A percentile compares a stretch with the other conserved stretches of the same genome.
These are phyloP conservation scores for Melipona bicolor DNA, from an alignment of 2,888 invertebrate genomes.

Conservation along the genomic window DNA sequence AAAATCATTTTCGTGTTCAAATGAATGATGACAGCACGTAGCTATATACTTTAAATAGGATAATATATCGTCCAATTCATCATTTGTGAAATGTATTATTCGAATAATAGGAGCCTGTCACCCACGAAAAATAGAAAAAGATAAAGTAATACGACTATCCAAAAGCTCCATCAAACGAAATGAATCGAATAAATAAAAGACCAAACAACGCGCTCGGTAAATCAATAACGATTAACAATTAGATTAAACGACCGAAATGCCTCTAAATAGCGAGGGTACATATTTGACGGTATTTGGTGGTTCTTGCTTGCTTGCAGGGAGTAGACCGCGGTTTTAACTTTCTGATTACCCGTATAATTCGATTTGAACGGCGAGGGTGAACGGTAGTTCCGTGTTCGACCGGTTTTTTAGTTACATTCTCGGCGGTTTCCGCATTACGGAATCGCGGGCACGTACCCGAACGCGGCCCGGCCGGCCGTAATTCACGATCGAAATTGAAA, in stretches of 20 bases:
- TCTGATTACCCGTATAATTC: conserved; percentile 64
- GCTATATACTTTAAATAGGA: no score
- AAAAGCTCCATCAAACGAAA: no score
- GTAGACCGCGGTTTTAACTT: conserved; percentile 29
- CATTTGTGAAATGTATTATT: no score
- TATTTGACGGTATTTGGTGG: not conserved
- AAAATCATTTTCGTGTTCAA: no score
- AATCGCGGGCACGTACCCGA: conserved; percentile 44
- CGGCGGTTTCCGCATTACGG: conserved; percentile 14
- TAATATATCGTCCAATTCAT: no score
- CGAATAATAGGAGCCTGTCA: no score
- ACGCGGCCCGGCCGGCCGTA: conserved; percentile 37
- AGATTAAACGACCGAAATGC: not conserved
- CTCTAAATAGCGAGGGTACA: not conserved
- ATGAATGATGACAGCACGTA: no score
- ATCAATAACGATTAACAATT: not conserved
- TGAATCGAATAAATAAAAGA: no score
- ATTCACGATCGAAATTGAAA: conserved; percentile 63
- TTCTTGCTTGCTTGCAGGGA: conserved; percentile 9
- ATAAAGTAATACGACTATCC: no score
- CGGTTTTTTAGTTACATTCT: conserved; percentile 49
- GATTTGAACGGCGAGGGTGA: conserved; percentile 36
- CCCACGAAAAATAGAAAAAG: no score
- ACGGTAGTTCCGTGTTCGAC: conserved; percentile 39
- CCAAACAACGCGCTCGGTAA: no score